Evolutionary conservation across 1,140 invertebrate genomes (phyloP), one percentile per base, ranked within the genome.

Genomic region (Cotesia vestalis): DNA sequence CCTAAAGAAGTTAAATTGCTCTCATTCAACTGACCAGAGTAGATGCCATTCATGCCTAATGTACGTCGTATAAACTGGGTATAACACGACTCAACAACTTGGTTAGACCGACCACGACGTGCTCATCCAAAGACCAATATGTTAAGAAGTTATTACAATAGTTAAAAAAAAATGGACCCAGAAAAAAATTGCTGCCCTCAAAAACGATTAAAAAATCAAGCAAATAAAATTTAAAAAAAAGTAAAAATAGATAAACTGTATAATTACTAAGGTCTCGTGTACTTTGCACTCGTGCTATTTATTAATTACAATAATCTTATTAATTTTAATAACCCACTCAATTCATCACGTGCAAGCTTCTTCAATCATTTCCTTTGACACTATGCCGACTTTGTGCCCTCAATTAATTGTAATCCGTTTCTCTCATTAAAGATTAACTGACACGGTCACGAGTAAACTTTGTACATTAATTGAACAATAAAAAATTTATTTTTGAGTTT

Each of bases 1-100:
- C 85, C 83, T 86, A 86, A 87, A 87, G 84, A 87, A 87, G 84
- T 85, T 87, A 87, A 86, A 87, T 87, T 87, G 85, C 84, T 87
- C 85, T 87, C 84, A 87, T 87, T 87, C 84, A 86, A 85, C 81
- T 82, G 80, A 78, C 80, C 84, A 83, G 82, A 86, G 84, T 82
- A 86, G 84, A 86, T 87, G 84, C 85, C 84, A 87, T 87, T 86
- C 86, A 86, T 85, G 84, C 79, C 84, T 86, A 87, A 87, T 87
- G 85, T 87, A 86, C 85, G 82, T 86, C 84, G 85, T 82, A 86
- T 86, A 85, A 86, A 85, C 84, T 85, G 81, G 83, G 80, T 86
- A 83, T 87, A 86, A 85, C 84, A 83, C 83, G 82, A 83, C 84
- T 86, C 81, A 82, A 84, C 84, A 80, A 84, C 83, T 85, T 81